These are phyloP conservation scores for Leptopilina drosophilae DNA, from an alignment of 2,888 invertebrate genomes.

Conservation along the genomic window DNA sequence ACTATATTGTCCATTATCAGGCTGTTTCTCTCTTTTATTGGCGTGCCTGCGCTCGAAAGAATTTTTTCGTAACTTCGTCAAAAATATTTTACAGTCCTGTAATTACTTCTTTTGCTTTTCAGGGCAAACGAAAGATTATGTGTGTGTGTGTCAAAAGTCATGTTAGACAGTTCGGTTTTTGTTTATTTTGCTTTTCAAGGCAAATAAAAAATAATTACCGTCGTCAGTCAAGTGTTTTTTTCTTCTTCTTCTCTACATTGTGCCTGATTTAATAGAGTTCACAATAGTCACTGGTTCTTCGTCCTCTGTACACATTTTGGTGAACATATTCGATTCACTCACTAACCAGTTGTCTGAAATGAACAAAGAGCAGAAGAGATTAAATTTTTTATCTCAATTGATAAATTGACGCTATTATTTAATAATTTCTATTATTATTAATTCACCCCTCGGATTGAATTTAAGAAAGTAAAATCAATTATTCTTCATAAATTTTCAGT, in stretches of 20 bases:
- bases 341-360: conserved; percentile 72
- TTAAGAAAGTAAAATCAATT: too few relatives aligned
- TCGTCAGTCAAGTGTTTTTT: conserved; percentile 56
- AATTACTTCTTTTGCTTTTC: conserved; percentile 59
- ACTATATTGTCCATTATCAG: conserved; percentile 67
- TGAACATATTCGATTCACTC: conserved; percentile 72
- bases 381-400: not conserved
- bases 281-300: conserved; percentile 65
- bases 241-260: conserved; percentile 44
- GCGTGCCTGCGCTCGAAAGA: conserved; percentile 21
- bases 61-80: conserved; percentile 2
- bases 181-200: conserved; percentile 61
- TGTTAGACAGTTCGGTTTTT: not conserved
- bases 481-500: too few relatives aligned
- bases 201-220: conserved; percentile 62
- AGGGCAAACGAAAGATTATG: conserved; percentile 61
- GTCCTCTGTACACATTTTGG: conserved; percentile 63
- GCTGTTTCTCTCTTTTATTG: conserved; percentile 35
- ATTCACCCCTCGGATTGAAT: too few relatives aligned
- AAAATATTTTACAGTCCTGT: conserved; percentile 17
- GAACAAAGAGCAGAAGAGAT: not conserved
- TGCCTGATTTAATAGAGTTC: conserved; percentile 59
- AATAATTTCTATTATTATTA: too few relatives aligned
- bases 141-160: not conserved
- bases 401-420: not conserved